Percentiles rank a stretch among this genome's conserved stretches.
These are phyloP conservation scores for Sitophilus oryzae DNA, from an alignment of 1,140 invertebrate species.

Conservation along the genomic window DNA sequence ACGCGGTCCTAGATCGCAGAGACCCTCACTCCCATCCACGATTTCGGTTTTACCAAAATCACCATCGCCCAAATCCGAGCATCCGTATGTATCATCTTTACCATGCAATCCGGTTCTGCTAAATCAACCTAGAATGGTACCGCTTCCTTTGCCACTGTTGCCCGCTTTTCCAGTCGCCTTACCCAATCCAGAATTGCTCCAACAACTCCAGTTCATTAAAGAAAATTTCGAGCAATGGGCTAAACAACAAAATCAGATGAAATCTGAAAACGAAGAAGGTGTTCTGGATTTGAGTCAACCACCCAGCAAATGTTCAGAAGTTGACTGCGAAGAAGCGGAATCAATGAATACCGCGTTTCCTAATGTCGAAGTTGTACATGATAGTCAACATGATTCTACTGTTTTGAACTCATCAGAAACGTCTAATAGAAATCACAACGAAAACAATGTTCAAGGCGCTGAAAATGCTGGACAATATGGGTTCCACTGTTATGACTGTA, in stretches of 20 bases:
- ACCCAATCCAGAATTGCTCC: conserved; percentile 33
- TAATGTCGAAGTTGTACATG: conserved; percentile 30
- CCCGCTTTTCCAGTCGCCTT: conserved; percentile 42
- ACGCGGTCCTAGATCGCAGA: conserved; percentile 68
- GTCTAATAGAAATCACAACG: background rate
- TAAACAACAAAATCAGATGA: conserved; percentile 3
- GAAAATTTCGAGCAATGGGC: conserved; percentile 3
- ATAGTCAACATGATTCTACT: conserved; percentile 1
- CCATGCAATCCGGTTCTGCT: conserved; percentile 21
- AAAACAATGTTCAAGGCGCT: conserved; percentile 14
- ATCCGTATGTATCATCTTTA: conserved; percentile 31
- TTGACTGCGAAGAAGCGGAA: conserved; percentile 40
- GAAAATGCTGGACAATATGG: conserved; percentile 34
- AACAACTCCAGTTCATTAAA: conserved; percentile 12
- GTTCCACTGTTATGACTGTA: conserved; percentile 78
- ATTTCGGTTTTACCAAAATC: background rate
- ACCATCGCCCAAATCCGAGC: conserved; percentile 19
- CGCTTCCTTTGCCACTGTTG: conserved; percentile 34
- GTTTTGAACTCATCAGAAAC: background rate
- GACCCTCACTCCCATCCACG: conserved; percentile 42
- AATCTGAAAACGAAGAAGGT: conserved; percentile 28
- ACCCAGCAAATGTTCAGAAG: conserved; percentile 43
- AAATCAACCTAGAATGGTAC: conserved; percentile 21
- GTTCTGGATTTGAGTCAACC: conserved; percentile 54
- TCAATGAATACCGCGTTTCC: conserved; percentile 29